Evolutionary conservation across 2,888 invertebrate genomes (phyloP), one percentile per base, ranked within the genome.

Genomic region (Platypus cylindrus): DNA sequence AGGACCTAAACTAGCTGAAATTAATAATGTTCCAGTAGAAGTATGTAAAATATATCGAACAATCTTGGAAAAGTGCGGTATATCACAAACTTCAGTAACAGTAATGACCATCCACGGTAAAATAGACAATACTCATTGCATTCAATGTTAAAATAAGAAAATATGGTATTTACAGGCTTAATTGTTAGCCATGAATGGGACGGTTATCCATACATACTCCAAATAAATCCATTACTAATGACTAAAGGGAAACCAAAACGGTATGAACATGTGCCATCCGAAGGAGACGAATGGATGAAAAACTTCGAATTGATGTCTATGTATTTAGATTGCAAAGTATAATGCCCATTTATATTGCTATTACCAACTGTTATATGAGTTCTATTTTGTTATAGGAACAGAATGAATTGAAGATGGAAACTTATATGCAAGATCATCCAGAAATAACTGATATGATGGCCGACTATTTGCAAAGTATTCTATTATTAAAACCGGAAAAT

Each of bases 131-230:
- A 25, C 12, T 26, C 5, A 9, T 7, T 15, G 13, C 13, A 3
- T 11, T 14, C 13, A 27, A n/a, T n/a, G n/a, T n/a, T n/a, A n/a
- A n/a, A n/a, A n/a, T n/a, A n/a, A n/a, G n/a, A 26, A 26, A 27
- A 9, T 9, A 14, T 14, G 13, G 7, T 20, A 9, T 22, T 9
- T 31, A 18, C 8, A 37, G 36, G 36, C 15, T 24, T 35, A 49
- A 66, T 72, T 17, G 58, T 77, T 12, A 68, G 65, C 43, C 73
- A 75, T 41, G 71, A 75, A 53, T 75, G 75, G 73, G 65, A 68
- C 5, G 64, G 68, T 37, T 66, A 65, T 36, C 59, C 59, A 40
- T 74, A 70, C 47, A 55, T 72, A 8, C 48, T 76, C 17, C 70
- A 73, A 49, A 51, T 73, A 14, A 75, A 75, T 55, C 73, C 75